A percentile compares a stretch with the other conserved stretches of the same genome.
Conservation (phyloP, 2,888 invertebrate species). For the Caenorhabditis uteleia region DNA sequence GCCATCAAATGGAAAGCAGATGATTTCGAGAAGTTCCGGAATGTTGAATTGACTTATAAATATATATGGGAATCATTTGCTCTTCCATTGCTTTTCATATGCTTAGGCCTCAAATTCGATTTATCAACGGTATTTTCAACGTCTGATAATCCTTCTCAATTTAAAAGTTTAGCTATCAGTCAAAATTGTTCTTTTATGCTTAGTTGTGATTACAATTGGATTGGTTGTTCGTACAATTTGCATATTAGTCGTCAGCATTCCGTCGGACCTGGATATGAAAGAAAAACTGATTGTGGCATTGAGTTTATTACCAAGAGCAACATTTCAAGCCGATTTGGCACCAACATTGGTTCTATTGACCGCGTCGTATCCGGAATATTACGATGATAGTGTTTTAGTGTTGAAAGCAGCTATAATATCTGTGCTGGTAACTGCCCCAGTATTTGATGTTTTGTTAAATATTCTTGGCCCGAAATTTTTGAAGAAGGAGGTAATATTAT, state of each 20-base stretch:
- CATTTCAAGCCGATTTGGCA: conserved; percentile 11
- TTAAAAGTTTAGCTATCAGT: conserved; percentile 11
- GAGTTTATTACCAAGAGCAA: conserved; percentile 7
- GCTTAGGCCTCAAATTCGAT: conserved; percentile 10
- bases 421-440: conserved; percentile 25
- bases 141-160: neutral
- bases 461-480: conserved; percentile 3
- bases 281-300: conserved; percentile 3
- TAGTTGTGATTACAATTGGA: conserved; percentile 7
- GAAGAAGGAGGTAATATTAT: neutral
- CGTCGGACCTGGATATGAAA: neutral
- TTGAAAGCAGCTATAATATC: conserved; percentile 9
- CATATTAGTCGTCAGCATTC: neutral
- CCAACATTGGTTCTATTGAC: conserved; percentile 6
- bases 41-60: conserved; percentile 6
- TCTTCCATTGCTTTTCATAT: conserved; percentile 10
- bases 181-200: neutral
- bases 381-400: conserved; percentile 1
- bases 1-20: conserved; percentile 6
- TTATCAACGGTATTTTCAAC: neutral
- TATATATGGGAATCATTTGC: conserved; percentile 6
- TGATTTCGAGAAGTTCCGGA: neutral
- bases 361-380: neutral
- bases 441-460: conserved; percentile 10
- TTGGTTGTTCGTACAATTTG: conserved; percentile 2